Base-by-base conservation (phyloP, 2,888 invertebrate genomes). In the Adelognathus sp. region DNA sequence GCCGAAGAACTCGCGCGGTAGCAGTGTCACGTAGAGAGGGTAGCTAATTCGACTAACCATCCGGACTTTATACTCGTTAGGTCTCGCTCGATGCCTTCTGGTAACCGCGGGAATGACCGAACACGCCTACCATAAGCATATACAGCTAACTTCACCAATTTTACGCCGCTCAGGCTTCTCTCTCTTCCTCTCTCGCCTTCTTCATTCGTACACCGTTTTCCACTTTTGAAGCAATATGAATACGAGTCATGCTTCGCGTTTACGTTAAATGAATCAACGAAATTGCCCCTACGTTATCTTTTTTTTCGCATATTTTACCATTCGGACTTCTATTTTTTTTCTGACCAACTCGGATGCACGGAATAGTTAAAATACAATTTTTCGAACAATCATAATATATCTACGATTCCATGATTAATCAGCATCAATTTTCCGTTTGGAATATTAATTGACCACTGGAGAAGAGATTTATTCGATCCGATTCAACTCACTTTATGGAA, bases 21-120 rank as follows among this genome's bases (percentile, higher is more conserved):
- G 86, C 82, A 84, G 81, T 85, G 86, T 86, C 85, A 84, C 85
- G 84, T 86, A 86, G 84, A 80, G 82, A 84, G 86, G 82, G 81
- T 84, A 82, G 85, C 83, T 88, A 88, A 87, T 88, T 86, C 83
- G 81, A 84, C 85, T 86, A 88, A 87, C 85, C 85, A 86, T 86
- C 82, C 64, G 75, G 82, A 81, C 82, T 84, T 85, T 83, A 87
- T 85, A 85, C 84, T 84, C 84, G 86, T 87, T 88, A 88, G n/a
- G 84, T 82, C 60, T 41, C 16, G 14, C 44, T n/a, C 21, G 52
- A 39, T 52, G 58, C 46, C 56, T 66, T 14, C 21, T 46, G 52
- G 66, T 50, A 58, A 18, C 67, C 74, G 60, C 81, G 85, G 82
- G 83, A 87, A 86, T 83, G 79, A 80, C 83, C 72, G 39, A 81